Percentiles rank a stretch among this genome's conserved stretches.
These are phyloP conservation scores for Oncorhynchus mykiss DNA, from an alignment of 2,113 vertebrate species.

Conservation along the genomic window DNA sequence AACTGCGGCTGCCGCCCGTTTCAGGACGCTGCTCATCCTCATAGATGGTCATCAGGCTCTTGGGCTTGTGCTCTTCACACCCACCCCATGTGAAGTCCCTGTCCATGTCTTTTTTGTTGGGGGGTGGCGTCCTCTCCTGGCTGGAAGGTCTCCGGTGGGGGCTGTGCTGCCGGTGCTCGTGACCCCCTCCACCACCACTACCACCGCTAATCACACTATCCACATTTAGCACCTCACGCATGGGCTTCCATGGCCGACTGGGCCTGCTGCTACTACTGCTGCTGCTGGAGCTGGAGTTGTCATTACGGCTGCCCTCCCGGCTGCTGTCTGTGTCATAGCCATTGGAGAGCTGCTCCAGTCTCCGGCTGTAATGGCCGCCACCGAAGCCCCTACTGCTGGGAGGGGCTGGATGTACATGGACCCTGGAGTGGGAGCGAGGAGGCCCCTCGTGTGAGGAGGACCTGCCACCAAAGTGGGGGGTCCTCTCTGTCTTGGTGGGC, in stretches of 20 bases:
- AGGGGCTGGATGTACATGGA: conserved; percentile 46
- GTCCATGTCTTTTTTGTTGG: conserved; percentile 53
- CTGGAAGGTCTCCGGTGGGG: conserved; percentile 71
- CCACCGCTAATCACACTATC: conserved; percentile 84
- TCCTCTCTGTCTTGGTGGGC: conserved; percentile 68
- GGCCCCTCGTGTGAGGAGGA: conserved; percentile 54
- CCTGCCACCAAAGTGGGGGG: conserved; percentile 54
- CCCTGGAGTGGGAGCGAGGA: conserved; percentile 45
- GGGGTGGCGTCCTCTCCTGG: conserved; percentile 57
- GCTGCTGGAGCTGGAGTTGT: too few relatives aligned
- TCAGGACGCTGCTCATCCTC: conserved; percentile 89
- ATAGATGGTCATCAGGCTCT: conserved; percentile 91
- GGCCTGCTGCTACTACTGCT: conserved; percentile 59
- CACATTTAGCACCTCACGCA: conserved; percentile 88
- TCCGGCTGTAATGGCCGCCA: conserved; percentile 44
- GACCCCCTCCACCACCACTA: conserved; percentile 38
- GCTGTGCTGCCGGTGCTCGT: conserved; percentile 69
- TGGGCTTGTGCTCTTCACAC: conserved; percentile 80
- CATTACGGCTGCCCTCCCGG: conserved; percentile 51
- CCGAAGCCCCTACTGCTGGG: conserved; percentile 38
- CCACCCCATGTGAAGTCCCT: conserved; percentile 63
- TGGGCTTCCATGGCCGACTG: conserved; percentile 84
- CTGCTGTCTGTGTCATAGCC: conserved; percentile 91
- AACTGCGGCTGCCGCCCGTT: conserved; percentile 80
- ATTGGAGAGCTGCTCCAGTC: conserved; percentile 58